phyloP scores from a whole-genome alignment of 2,888 invertebrate species.

The Phasia obesa region DNA sequence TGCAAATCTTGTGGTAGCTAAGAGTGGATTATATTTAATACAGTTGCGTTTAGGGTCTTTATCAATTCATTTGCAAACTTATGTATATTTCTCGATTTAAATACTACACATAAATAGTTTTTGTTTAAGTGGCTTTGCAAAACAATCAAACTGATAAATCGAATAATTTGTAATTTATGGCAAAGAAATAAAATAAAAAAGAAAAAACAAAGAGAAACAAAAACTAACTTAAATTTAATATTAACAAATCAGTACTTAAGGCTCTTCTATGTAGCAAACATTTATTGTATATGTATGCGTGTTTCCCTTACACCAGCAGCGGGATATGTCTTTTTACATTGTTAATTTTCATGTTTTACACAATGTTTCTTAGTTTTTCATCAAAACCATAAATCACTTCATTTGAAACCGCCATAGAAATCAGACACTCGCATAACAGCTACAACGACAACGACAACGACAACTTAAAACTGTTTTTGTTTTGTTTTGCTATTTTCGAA shows the following conservation, averaged over 20 bases:
- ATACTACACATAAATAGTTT: too few relatives aligned
- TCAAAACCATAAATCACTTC: conserved; percentile 24
- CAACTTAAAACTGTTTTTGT: too few relatives aligned
- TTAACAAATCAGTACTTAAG: too few relatives aligned
- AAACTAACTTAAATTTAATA: too few relatives aligned
- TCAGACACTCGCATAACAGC: conserved; percentile 1
- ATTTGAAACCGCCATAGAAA: conserved; percentile 22
- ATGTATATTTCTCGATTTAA: too few relatives aligned
- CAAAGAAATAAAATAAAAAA: too few relatives aligned
- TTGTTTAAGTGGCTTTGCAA: too few relatives aligned
- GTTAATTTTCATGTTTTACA: background rate
- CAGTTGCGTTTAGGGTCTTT: background rate
- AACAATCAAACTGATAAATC: too few relatives aligned
- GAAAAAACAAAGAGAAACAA: too few relatives aligned
- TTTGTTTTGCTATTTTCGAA: background rate
- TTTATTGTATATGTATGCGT: background rate
- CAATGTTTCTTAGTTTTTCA: background rate
- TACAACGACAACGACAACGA: too few relatives aligned
- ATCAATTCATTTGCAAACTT: conserved; percentile 4
- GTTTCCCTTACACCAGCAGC: background rate
- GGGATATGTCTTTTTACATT: background rate
- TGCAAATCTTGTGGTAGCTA: background rate
- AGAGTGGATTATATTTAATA: background rate
- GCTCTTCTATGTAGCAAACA: background rate
- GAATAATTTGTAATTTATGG: too few relatives aligned